Evolutionary conservation across 2,113 vertebrate genomes (phyloP).

Genomic region (Laticauda colubrina): DNA sequence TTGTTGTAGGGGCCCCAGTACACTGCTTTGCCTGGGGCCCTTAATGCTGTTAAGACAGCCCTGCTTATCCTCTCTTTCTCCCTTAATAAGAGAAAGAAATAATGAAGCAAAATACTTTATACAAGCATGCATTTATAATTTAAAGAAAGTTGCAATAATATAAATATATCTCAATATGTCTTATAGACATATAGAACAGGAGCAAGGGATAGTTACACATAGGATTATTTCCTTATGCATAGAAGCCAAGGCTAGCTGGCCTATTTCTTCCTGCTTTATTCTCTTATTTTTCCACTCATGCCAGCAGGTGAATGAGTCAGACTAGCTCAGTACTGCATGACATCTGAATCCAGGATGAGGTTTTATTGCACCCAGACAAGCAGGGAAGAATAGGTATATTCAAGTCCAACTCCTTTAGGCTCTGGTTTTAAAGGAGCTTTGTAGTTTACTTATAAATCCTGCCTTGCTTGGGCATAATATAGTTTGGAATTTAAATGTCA

Average conservation of each 20-base stretch:
- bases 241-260: not conserved
- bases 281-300: not conserved
- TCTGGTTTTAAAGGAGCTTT: not conserved
- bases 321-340: not conserved
- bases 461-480: not conserved
- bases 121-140: not conserved
- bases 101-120: not conserved
- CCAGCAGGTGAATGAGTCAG: not conserved
- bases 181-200: not conserved
- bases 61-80: not conserved
- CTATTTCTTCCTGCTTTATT: not conserved
- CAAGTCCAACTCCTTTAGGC: no score
- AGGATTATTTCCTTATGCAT: not conserved
- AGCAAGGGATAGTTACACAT: not conserved
- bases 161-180: not conserved
- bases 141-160: not conserved
- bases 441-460: not conserved
- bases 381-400: no score
- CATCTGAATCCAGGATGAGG: not conserved
- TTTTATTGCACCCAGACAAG: not conserved
- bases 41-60: no score
- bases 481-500: not conserved
- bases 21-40: no score
- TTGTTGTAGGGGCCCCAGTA: no score
- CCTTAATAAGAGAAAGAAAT: not conserved